Conservation (phyloP, 2,113 vertebrate genomes). For the Myotis yumanensis region DNA sequence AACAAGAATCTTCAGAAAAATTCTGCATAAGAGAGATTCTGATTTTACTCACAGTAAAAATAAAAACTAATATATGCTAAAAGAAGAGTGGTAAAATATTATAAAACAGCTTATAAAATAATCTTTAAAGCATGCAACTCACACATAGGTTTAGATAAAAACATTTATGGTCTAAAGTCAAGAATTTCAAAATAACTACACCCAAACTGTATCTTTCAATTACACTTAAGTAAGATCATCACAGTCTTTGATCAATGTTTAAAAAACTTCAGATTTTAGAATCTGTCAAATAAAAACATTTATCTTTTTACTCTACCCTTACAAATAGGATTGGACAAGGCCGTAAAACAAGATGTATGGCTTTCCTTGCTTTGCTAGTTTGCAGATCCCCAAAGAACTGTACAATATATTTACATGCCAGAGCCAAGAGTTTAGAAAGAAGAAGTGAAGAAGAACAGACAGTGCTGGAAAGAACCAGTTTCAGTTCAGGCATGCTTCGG, state of each 20-base stretch:
- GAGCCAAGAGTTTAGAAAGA: constrained; percentile 70
- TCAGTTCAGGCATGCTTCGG: constrained; percentile 48
- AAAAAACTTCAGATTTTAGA: constrained; percentile 65
- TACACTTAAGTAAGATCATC: constrained; percentile 51
- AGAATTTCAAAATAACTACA: constrained; percentile 54
- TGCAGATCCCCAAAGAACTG: constrained; percentile 73
- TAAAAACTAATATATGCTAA: constrained; percentile 52
- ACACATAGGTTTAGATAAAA: constrained; percentile 53
- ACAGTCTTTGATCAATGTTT: constrained; percentile 33
- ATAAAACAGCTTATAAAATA: constrained; percentile 39
- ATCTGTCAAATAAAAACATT: constrained; percentile 76
- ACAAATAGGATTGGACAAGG: constrained; percentile 78
- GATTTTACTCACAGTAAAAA: constrained; percentile 37
- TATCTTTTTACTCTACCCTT: constrained; percentile 71
- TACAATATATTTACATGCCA: constrained; percentile 77
- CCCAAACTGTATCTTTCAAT: constrained; percentile 36
- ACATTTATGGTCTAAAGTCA: constrained; percentile 39
- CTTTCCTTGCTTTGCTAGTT: constrained; percentile 75
- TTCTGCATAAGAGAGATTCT: constrained; percentile 41
- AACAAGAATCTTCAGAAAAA: constrained; percentile 40
- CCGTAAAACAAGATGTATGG: constrained; percentile 83
- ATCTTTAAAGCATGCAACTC: constrained; percentile 32
- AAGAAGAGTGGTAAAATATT: constrained; percentile 29
- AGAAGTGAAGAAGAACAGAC: constrained; percentile 77
- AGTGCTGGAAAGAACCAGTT: constrained; percentile 60